Base-by-base conservation (phyloP, 2,113 vertebrate species). In the Pogonocichla stellata region DNA sequence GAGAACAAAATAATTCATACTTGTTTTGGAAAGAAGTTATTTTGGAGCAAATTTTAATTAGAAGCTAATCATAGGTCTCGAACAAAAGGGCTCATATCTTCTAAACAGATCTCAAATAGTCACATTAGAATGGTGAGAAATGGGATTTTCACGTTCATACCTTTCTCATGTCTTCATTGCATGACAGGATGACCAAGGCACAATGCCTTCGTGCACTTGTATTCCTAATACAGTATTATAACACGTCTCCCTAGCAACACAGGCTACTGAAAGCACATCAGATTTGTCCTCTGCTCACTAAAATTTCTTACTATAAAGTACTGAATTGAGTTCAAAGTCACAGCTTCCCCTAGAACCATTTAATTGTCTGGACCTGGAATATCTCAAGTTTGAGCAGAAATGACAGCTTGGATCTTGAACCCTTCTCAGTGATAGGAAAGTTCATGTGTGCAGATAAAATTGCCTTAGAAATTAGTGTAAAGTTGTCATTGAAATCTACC, bases 241-340 rank as follows among this genome's bases (percentile, higher is more conserved):
- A 65, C 28, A 53, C 1, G 1, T 88, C 67, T 90, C 88, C 90
- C 69, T 94, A 42, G 82, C 67, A 93, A 95, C 80, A 47, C 19
- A 54, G 28, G 23, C 45, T 61, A 57, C 74, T 65, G 87, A 93
- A 88, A 83, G 60, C 51, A 58, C 43, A 71, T 66, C 64, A 54
- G 0, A 77, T 73, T 72, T 92, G 26, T 82, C 42, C 33, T 83
- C 45, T 62, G 33, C 38, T 77, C 82, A 33, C n/a, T 86, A 26
- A 45, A 93, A 93, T 78, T 72, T 74, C 82, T 78, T 54, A 26
- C 42, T 78, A n/a, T 86, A 64, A 90, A 88, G 92, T 92, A 62
- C 17, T 60, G 60, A 93, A 73, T 90, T 62, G 62, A 92, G 45
- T 82, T 86, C 86, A 94, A 92, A 78, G 72, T 82, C 92, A 45